Conservation (phyloP, 2,888 invertebrate genomes). For the Bombyx huttoni region DNA sequence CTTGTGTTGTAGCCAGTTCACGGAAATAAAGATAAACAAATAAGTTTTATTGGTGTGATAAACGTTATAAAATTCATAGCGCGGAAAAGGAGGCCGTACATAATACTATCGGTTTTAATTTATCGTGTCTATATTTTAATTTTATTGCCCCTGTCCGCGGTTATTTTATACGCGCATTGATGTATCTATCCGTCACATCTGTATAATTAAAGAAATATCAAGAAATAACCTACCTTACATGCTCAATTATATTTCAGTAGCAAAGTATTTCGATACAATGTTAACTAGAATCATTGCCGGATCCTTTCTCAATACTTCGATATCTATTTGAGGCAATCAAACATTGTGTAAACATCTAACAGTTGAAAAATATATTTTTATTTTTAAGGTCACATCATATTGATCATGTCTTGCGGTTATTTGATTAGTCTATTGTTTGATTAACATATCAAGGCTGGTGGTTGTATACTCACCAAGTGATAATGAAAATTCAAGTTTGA, state of each 20-base stretch:
- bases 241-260: neutral
- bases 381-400: constrained; percentile 49
- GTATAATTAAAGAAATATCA: constrained; percentile 7
- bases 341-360: constrained; percentile 30
- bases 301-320: neutral
- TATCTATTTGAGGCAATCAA: constrained; percentile 17
- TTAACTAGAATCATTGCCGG: neutral
- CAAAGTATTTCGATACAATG: neutral
- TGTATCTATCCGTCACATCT: constrained; percentile 8
- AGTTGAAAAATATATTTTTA: constrained; percentile 42
- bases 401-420: constrained; percentile 57
- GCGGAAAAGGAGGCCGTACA: constrained; percentile 11
- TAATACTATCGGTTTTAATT: constrained; percentile 11
- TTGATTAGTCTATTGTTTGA: constrained; percentile 69
- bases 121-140: constrained; percentile 13
- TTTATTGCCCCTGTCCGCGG: constrained; percentile 8
- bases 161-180: constrained; percentile 7
- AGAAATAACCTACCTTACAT: neutral
- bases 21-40: constrained; percentile 2
- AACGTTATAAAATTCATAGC: constrained; percentile 8
- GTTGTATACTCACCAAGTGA: constrained; percentile 66
- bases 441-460: constrained; percentile 68
- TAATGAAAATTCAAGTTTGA: constrained; percentile 73
- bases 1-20: neutral
- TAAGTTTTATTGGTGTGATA: constrained; percentile 16